Percentiles rank a stretch among this genome's conserved stretches.
Conservation (phyloP, 2,113 vertebrate genomes). For the Festucalex cinctus region DNA sequence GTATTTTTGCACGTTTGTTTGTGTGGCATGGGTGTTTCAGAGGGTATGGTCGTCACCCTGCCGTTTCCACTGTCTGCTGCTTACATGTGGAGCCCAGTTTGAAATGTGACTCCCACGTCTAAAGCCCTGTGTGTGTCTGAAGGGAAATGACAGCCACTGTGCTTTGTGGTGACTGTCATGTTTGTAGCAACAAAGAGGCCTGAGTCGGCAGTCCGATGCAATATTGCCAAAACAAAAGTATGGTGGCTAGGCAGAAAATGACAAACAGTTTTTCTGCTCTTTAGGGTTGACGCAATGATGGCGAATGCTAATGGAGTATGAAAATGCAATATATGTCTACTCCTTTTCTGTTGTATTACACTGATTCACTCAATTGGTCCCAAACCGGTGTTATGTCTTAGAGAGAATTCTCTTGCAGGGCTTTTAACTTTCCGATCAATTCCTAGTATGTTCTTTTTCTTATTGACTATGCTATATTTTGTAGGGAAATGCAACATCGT, state of each 20-base stretch:
- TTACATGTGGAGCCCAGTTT: conserved; percentile 47
- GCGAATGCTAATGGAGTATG: conserved; percentile 42
- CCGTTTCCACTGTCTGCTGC: conserved; percentile 25
- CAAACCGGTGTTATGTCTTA: conserved; percentile 47
- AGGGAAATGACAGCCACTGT: conserved; percentile 50
- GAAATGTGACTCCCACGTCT: conserved; percentile 56
- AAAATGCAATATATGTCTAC: conserved; percentile 43
- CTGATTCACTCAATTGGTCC: conserved; percentile 44
- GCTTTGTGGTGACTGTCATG: conserved; percentile 46
- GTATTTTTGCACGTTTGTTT: conserved; percentile 17
- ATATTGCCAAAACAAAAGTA: conserved; percentile 64
- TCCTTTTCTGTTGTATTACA: conserved; percentile 36
- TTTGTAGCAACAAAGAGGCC: conserved; percentile 55
- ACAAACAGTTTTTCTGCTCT: conserved; percentile 42
- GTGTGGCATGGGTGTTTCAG: conserved; percentile 6
- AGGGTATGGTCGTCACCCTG: conserved; percentile 31
- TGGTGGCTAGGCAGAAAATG: conserved; percentile 40
- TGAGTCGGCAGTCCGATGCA: conserved; percentile 40
- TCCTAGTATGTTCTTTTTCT: conserved; percentile 39
- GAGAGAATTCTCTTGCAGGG: conserved; percentile 44
- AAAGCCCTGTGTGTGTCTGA: conserved; percentile 33
- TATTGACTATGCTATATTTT: conserved; percentile 54
- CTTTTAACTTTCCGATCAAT: conserved; percentile 59
- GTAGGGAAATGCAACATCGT: conserved; percentile 50
- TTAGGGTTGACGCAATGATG: conserved; percentile 16